Percentiles rank a stretch among this genome's conserved stretches.
Evolutionary conservation across 2,888 invertebrate species (phyloP).

Genomic region (Kryphioiulus occultus): DNA sequence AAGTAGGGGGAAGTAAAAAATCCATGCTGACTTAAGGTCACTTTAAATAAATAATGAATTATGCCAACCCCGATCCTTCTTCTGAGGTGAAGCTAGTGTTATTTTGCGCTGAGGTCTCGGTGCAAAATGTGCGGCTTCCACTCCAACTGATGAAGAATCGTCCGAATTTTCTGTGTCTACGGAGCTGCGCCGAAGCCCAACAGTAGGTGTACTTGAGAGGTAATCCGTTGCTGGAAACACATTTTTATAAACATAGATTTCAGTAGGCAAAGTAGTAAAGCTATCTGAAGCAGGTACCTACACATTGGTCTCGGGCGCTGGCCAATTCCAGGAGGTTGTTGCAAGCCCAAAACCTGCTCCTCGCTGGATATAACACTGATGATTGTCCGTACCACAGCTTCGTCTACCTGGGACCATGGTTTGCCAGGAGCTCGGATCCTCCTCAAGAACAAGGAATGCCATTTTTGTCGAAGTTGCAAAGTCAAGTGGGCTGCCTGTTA

Average conservation of each 20-base stretch:
- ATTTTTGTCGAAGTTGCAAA: constrained; percentile 75
- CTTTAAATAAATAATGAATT: too few relatives aligned
- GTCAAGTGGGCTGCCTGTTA: constrained; percentile 68
- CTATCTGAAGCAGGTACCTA: neutral
- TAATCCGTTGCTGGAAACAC: constrained; percentile 53
- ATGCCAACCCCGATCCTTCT: constrained; percentile 45
- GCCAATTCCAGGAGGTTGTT: constrained; percentile 77
- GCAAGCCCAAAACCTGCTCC: constrained; percentile 74
- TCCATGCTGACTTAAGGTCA: neutral
- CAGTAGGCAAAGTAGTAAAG: neutral
- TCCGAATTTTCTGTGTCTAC: constrained; percentile 48
- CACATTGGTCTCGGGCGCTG: constrained; percentile 75
- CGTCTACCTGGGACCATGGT: constrained; percentile 68
- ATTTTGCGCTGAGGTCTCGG: constrained; percentile 47
- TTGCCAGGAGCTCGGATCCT: constrained; percentile 64
- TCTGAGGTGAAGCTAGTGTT: constrained; percentile 42
- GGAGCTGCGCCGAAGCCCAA: constrained; percentile 26
- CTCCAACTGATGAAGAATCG: constrained; percentile 32
- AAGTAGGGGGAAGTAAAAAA: neutral
- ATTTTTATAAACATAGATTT: neutral
- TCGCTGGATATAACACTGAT: constrained; percentile 74
- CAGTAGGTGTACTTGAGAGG: constrained; percentile 50
- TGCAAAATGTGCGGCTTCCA: constrained; percentile 51
- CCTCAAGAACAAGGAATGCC: constrained; percentile 73
- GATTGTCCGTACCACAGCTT: constrained; percentile 73